These are phyloP conservation scores for Leucoraja ocellata DNA, from an alignment of 2,797 vertebrate genomes.

Conservation along the genomic window DNA sequence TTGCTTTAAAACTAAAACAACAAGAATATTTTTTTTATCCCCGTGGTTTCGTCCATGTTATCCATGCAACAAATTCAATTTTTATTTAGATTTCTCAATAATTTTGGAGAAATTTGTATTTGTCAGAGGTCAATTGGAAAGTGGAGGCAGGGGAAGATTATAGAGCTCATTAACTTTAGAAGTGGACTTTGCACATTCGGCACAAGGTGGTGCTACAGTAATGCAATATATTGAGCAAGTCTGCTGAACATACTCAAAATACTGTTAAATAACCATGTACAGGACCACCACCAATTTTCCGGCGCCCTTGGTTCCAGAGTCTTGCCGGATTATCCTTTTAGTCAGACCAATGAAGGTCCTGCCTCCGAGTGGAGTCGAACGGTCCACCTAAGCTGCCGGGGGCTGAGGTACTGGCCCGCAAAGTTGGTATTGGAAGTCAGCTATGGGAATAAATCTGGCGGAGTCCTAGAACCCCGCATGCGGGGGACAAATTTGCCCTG, in stretches of 20 bases:
- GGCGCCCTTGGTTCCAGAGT: too few relatives aligned
- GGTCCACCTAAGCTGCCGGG: too few relatives aligned
- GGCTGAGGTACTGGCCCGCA: too few relatives aligned
- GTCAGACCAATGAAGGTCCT: too few relatives aligned
- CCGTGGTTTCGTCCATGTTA: background rate
- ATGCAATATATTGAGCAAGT: background rate
- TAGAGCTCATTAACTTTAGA: background rate
- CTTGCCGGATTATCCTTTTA: too few relatives aligned
- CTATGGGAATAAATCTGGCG: too few relatives aligned
- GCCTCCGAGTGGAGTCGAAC: too few relatives aligned
- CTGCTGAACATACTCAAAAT: background rate
- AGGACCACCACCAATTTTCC: too few relatives aligned
- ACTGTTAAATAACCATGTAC: too few relatives aligned
- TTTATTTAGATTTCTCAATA: background rate
- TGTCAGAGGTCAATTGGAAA: background rate
- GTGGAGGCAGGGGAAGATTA: background rate
- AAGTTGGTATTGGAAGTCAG: too few relatives aligned
- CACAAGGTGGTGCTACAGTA: slow-evolving; percentile 21
- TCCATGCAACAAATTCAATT: background rate
- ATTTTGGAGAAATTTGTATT: background rate
- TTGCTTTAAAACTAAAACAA: background rate
- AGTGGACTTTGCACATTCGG: background rate
- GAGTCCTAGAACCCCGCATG: too few relatives aligned
- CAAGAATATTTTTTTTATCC: background rate
- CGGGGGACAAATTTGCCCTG: too few relatives aligned